These are phyloP conservation scores for Nibea albiflora DNA, from an alignment of 2,113 vertebrate genomes.

Conservation along the genomic window DNA sequence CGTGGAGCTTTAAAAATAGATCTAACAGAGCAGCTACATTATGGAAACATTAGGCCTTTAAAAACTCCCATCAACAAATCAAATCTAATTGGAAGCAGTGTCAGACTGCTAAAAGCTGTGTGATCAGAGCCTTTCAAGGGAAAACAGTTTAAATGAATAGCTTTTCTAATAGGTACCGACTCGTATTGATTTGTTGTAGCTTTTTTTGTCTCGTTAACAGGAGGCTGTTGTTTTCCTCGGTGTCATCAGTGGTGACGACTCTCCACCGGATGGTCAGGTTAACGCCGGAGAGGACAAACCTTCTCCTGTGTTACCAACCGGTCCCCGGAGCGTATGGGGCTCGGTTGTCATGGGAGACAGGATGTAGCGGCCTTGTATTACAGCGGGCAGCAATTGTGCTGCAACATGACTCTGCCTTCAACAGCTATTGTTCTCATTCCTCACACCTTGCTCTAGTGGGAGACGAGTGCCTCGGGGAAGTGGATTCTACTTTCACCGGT, in stretches of 20 bases:
- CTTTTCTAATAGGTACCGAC: not conserved
- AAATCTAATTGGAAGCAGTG: not conserved
- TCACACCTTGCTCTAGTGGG: slow-evolving; percentile 53
- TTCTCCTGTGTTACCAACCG: not conserved
- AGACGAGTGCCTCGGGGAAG: slow-evolving; percentile 40
- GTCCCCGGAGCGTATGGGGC: slow-evolving; percentile 22
- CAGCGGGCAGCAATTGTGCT: slow-evolving; percentile 46
- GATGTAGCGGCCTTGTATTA: slow-evolving; percentile 54
- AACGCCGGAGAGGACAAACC: slow-evolving; percentile 21
- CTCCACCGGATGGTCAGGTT: slow-evolving; percentile 34
- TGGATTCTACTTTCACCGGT: slow-evolving; percentile 36
- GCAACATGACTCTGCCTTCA: slow-evolving; percentile 61
- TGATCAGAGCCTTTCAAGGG: not conserved
- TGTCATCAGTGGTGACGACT: not conserved
- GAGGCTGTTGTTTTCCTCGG: slow-evolving; percentile 13
- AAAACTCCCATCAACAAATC: not conserved
- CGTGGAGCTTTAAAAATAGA: slow-evolving; percentile 12
- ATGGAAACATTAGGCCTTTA: slow-evolving; percentile 1
- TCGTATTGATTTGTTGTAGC: not conserved
- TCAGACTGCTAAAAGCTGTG: not conserved
- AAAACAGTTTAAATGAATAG: not conserved
- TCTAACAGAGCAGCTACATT: not conserved
- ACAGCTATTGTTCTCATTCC: slow-evolving; percentile 56
- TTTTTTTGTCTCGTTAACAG: not conserved
- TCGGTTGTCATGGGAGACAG: slow-evolving; percentile 68